These are phyloP conservation scores for Cyprinella venusta DNA, from an alignment of 2,797 vertebrate genomes.

Conservation along the genomic window DNA sequence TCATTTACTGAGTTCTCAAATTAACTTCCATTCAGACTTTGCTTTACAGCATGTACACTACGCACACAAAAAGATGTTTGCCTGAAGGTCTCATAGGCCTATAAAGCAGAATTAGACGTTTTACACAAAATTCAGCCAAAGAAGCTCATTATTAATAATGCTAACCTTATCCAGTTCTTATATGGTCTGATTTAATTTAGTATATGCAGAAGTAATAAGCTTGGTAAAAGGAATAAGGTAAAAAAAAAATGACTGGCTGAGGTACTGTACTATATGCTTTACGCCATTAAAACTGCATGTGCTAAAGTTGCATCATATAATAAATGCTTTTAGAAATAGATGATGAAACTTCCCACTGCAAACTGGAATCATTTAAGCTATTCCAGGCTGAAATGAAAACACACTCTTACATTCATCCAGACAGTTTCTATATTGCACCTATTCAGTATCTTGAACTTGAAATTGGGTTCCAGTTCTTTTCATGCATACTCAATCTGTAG, in stretches of 20 bases:
- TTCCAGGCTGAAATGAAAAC: slow-evolving; percentile 8
- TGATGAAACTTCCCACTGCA: background rate
- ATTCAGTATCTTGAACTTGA: slow-evolving; percentile 19
- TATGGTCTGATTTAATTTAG: background rate
- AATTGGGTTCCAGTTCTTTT: slow-evolving; percentile 29
- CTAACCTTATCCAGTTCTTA: slow-evolving; percentile 8
- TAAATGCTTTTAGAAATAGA: slow-evolving; percentile 3
- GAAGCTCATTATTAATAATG: slow-evolving; percentile 17
- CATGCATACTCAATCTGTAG: slow-evolving; percentile 2
- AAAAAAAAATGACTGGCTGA: slow-evolving; percentile 1
- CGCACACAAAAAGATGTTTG: background rate
- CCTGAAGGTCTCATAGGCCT: slow-evolving; percentile 12
- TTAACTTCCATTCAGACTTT: slow-evolving; percentile 16
- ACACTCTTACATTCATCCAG: background rate
- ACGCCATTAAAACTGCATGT: background rate
- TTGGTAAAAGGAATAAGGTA: slow-evolving; percentile 1
- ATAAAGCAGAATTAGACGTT: slow-evolving; percentile 10
- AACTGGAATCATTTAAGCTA: background rate
- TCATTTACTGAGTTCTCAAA: slow-evolving; percentile 8
- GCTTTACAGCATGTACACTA: slow-evolving; percentile 17
- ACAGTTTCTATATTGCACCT: slow-evolving; percentile 35
- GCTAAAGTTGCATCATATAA: background rate
- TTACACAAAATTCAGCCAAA: slow-evolving; percentile 22
- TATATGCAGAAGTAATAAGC: background rate
- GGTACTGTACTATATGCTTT: slow-evolving; percentile 3